Conservation (phyloP, 2,113 vertebrate genomes). For the Bufo gargarizans region DNA sequence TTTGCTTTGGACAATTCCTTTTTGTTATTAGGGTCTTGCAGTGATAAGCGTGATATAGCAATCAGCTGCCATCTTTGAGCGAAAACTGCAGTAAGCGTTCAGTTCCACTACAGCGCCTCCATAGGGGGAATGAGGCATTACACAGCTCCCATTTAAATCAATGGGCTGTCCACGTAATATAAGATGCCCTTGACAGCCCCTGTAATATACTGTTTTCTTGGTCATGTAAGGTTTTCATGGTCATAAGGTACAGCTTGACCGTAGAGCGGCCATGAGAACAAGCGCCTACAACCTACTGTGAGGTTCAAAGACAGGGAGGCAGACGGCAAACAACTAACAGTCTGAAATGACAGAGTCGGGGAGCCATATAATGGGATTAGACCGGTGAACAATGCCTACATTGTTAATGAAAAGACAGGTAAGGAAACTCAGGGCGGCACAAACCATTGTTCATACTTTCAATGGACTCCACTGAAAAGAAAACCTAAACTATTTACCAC, state of each 20-base stretch:
- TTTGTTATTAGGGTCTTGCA: too few relatives aligned
- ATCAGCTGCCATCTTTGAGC: too few relatives aligned
- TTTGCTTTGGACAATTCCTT: too few relatives aligned
- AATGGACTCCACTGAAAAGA: not conserved
- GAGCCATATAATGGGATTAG: constrained; percentile 50
- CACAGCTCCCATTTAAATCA: not conserved
- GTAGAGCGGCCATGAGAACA: not conserved
- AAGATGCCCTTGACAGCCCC: not conserved
- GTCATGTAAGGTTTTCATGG: not conserved
- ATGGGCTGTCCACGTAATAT: too few relatives aligned
- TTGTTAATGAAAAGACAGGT: constrained; percentile 51
- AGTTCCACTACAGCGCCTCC: not conserved
- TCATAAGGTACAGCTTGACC: not conserved
- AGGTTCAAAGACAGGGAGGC: constrained; percentile 4
- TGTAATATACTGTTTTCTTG: not conserved
- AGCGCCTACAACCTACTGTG: constrained; percentile 12
- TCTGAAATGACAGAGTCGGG: constrained; percentile 8
- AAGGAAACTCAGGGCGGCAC: not conserved
- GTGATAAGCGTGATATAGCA: too few relatives aligned
- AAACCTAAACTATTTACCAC: not conserved
- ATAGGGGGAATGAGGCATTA: not conserved
- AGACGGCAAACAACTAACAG: constrained; percentile 15
- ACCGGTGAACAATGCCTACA: constrained; percentile 46
- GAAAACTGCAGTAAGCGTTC: too few relatives aligned
- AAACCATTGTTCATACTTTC: not conserved